phyloP scores from a whole-genome alignment of 1,140 invertebrate species.

The Sipha flava region DNA sequence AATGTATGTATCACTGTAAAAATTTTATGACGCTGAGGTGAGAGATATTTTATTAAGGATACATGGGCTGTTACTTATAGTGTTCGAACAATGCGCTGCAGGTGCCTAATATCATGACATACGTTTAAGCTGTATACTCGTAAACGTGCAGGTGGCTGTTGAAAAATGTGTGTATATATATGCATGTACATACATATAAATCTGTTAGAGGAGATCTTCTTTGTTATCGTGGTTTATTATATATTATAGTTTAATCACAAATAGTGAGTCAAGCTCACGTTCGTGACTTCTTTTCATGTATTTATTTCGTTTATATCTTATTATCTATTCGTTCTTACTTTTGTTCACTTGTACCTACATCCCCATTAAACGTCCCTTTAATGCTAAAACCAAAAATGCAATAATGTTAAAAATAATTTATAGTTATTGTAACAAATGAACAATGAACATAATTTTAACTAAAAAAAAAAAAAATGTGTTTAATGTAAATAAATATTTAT shows the following conservation, averaged over 20 bases:
- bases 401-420: too few relatives aligned
- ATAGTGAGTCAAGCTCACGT: not conserved
- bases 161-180: too few relatives aligned
- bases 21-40: not conserved
- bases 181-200: not conserved
- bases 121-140: not conserved
- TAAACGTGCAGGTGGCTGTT: not conserved
- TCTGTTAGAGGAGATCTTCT: not conserved
- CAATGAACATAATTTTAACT: too few relatives aligned
- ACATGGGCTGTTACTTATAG: not conserved
- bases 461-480: too few relatives aligned
- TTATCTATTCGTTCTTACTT: not conserved
- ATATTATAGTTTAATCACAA: not conserved
- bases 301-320: not conserved
- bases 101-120: not conserved
- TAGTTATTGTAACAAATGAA: too few relatives aligned
- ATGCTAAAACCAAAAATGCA: too few relatives aligned
- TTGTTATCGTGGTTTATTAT: not conserved
- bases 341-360: too few relatives aligned
- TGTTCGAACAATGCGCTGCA: not conserved
- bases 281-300: not conserved
- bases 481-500: too few relatives aligned
- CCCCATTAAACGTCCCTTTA: too few relatives aligned
- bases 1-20: not conserved
- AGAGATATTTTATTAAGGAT: not conserved